Conservation (phyloP, 1,140 invertebrate genomes). For the Lordiphosa collinella region DNA sequence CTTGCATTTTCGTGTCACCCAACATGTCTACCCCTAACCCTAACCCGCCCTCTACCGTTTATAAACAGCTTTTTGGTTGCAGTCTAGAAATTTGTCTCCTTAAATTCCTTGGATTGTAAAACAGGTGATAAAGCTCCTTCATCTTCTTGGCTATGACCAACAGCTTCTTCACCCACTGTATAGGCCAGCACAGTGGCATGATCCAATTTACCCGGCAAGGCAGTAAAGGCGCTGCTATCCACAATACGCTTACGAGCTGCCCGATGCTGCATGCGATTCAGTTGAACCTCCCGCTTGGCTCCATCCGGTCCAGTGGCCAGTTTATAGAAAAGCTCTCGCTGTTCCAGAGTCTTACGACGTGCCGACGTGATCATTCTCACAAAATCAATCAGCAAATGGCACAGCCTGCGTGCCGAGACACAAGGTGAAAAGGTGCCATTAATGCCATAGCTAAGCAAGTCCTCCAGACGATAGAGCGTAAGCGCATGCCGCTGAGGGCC, state of each 20-base stretch:
- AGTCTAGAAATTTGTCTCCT: constrained; percentile 75
- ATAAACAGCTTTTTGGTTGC: constrained; percentile 20
- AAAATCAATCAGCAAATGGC: constrained; percentile 89
- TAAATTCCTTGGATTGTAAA: constrained; percentile 73
- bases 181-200: constrained; percentile 94
- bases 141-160: constrained; percentile 14
- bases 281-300: constrained; percentile 84
- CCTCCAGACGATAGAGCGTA: constrained; percentile 89
- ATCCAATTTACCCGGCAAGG: constrained; percentile 93
- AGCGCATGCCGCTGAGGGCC: constrained; percentile 91
- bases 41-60: neutral
- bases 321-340: constrained; percentile 88
- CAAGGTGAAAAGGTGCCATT: constrained; percentile 82
- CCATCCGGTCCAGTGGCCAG: constrained; percentile 84
- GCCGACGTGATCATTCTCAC: constrained; percentile 88
- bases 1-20: neutral
- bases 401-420: constrained; percentile 83
- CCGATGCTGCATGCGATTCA: constrained; percentile 84
- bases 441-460: constrained; percentile 88
- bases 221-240: constrained; percentile 81
- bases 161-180: constrained; percentile 82
- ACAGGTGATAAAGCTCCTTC: constrained; percentile 45
- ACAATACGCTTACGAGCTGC: constrained; percentile 70
- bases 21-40: too few relatives aligned
- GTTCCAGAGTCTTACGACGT: constrained; percentile 89